Base-by-base conservation (phyloP, 2,113 vertebrate genomes). In the Austrofundulus limnaeus region DNA sequence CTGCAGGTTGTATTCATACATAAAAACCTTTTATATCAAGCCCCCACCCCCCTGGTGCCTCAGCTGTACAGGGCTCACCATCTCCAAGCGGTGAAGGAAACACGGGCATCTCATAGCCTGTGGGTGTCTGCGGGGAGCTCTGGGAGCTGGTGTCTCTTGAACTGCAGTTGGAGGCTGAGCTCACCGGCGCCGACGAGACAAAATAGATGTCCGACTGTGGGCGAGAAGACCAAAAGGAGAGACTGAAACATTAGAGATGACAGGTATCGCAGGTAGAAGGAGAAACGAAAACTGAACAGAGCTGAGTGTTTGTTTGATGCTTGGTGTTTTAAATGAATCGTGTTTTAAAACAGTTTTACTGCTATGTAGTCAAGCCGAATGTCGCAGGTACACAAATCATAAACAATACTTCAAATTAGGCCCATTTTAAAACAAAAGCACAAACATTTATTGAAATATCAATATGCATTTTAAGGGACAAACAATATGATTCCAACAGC, bases 171-270 rank as follows among this genome's bases (percentile, higher is more conserved):
- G 94, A 96, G 3, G 94, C 93, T 53, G 92, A 94, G 10, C 85
- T 94, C 83, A 94, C 92, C 1, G 95, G 88, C 2, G 94, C 89
- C 6, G 94, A 90, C 0, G 96, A 96, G 62, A 94, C 93, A 81
- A 98, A 99, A 88, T 97, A 99, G 88, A 99, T 98, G 80, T 99
- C 97, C 2, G 95, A 98, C 96, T 99, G 88, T 41, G 87, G 85
- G 50, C 58, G 82, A 56, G 10, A 34, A 72, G 65, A 66, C 58
- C 21, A 72, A 58, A 41, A 21, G 25, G 23, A 59, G 65, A 63
- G 38, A n/a, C 50, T 61, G n/a, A 20, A 46, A 46, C 10, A 46
- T 46, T 24, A 43, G 23, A 54, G 41, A 64, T 19, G 16, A 45
- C 21, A 3, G 47, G 62, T 14, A 34, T 23, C 68, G 38, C 31